A percentile compares a stretch with the other conserved stretches of the same genome.
Conservation (phyloP, 2,888 invertebrate genomes). For the Eristalis pertinax region DNA sequence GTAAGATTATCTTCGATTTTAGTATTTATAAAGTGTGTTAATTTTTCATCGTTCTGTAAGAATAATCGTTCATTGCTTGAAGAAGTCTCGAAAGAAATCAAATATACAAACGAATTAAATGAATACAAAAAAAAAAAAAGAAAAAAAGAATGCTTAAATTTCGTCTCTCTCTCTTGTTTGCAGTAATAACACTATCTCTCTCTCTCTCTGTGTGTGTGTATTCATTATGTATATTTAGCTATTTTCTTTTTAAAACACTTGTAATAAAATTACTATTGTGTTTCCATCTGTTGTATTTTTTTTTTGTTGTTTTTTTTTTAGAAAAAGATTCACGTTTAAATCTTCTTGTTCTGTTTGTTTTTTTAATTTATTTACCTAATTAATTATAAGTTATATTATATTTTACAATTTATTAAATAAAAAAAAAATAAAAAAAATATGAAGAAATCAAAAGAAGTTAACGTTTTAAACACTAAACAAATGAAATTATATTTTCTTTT, state of each 20-base stretch:
- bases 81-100: conserved; percentile 9
- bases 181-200: conserved; percentile 27
- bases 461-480: conserved; percentile 23
- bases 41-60: conserved; percentile 50
- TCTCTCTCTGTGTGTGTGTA: too few species aligned
- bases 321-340: conserved; percentile 36
- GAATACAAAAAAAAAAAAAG: conserved; percentile 27
- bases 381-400: conserved; percentile 18
- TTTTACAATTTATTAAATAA: conserved; percentile 37
- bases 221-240: conserved; percentile 68
- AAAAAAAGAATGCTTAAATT: conserved; percentile 11
- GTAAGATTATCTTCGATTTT: conserved; percentile 33
- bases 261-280: conserved; percentile 53
- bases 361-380: conserved; percentile 65
- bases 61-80: conserved; percentile 58
- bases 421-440: conserved; percentile 25
- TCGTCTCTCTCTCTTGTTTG: not conserved
- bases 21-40: conserved; percentile 33
- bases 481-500: not conserved
- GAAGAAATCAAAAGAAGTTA: conserved; percentile 16
- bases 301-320: conserved; percentile 6
- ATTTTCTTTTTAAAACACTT: conserved; percentile 54
- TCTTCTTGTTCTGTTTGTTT: conserved; percentile 41
- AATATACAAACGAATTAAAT: conserved; percentile 17
- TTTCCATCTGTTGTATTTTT: not conserved